Base-by-base conservation (phyloP, 1,140 invertebrate species). In the Neodiprion fabricii region DNA sequence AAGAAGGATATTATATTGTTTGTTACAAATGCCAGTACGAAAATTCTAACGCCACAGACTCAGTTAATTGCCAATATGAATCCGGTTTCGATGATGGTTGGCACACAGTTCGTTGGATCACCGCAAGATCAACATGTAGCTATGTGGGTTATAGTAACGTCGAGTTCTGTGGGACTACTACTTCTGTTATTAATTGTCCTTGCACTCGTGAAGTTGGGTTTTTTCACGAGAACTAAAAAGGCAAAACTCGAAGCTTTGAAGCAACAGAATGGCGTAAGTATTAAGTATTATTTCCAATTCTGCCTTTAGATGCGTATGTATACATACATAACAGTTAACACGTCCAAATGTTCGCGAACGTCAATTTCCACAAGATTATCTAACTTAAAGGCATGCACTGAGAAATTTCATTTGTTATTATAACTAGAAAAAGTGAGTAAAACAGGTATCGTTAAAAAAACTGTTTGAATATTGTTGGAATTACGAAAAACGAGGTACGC, bases 121-220 rank as follows among this genome's bases (percentile, higher is more conserved):
- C 79, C 80, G 12, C 47, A 78, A 40, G 68, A 78, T 9, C 49
- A 74, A 69, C 72, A 73, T 49, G 75, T 87, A 71, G 83, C 83
- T 1, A 67, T 77, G 17, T 89, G 86, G 87, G 83, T 88, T 74
- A 82, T 88, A 50, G 77, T 80, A 12, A 23, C 85, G 17, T 85
- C 88, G n/a, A 74, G 85, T 28, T 73, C 85, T 47, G 71, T 85
- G 12, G 88, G 88, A 12, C 75, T 88, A 70, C 23, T 85, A 23
- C 48, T 89, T 11, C 74, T 89, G 9, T 72, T 82, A 21, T 17
- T 88, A 2, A 28, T 87, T 7, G 76, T 80, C 48, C 71, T 84
- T 21, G 80, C 74, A 69, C 77, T 89, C 4, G 74, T 86, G 65
- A 86, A 86, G 79, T 75, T 88, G 28, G 87, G 87, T 40, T 89